Conservation (phyloP, 2,113 vertebrate species). For the Miniopterus natalensis region DNA sequence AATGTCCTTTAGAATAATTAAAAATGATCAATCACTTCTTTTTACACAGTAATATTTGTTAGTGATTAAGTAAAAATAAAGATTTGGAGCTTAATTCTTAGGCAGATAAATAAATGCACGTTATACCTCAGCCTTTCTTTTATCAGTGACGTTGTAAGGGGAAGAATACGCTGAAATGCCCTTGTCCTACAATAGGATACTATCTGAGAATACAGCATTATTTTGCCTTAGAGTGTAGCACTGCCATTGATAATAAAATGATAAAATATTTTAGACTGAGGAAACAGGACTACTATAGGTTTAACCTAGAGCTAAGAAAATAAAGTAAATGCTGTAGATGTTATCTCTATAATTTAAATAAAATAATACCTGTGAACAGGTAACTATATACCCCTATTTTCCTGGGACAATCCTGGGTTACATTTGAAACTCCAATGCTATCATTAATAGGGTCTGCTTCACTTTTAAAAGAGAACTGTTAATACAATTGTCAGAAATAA, state of each 20-base stretch:
- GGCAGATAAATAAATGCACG: background rate
- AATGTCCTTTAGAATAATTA: background rate
- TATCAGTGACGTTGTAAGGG: background rate
- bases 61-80: constrained; percentile 38
- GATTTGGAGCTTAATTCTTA: background rate
- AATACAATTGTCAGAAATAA: background rate
- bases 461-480: background rate
- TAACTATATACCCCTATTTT: background rate
- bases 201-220: background rate
- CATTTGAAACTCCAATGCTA: background rate
- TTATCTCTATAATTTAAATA: background rate
- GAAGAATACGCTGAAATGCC: background rate
- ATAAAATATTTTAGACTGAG: background rate
- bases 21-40: background rate
- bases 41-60: background rate
- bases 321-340: background rate
- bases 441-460: background rate
- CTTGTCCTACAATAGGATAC: background rate
- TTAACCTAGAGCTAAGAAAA: background rate
- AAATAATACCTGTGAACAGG: background rate
- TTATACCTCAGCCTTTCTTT: background rate
- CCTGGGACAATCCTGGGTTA: background rate
- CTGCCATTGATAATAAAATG: background rate
- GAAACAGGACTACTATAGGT: background rate
- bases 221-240: background rate